Percentiles rank a stretch among this genome's conserved stretches.
Conservation (phyloP, 2,797 vertebrate species). For the Hylomyscus alleni region DNA sequence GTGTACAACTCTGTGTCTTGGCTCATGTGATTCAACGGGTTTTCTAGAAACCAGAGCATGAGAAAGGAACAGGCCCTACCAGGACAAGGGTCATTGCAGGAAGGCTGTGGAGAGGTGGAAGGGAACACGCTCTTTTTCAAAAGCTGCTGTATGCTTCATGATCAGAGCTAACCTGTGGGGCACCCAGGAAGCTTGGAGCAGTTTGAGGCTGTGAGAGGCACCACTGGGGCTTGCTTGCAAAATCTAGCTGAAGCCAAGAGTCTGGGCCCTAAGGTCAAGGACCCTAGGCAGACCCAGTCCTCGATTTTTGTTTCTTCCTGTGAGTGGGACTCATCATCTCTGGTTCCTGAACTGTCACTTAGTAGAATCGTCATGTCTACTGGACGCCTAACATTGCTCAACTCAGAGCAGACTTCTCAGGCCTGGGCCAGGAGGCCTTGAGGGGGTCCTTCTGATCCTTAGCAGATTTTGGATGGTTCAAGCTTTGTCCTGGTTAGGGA, state of each 20-base stretch:
- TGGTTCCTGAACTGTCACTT: fast-evolving
- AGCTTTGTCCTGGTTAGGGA: not conserved
- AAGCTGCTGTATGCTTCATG: not conserved
- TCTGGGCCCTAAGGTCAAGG: not conserved
- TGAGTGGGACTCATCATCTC: fast-evolving
- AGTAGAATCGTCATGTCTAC: not conserved
- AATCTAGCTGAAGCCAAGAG: not conserved
- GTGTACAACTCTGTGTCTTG: not conserved
- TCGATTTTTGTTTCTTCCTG: not conserved
- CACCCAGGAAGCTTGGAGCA: not conserved
- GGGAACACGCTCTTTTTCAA: not conserved
- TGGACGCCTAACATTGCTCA: fast-evolving
- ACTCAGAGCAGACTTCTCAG: too few relatives aligned
- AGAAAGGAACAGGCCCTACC: not conserved
- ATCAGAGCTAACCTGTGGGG: not conserved
- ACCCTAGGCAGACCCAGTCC: not conserved
- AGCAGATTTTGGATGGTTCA: not conserved
- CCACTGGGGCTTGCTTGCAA: fast-evolving
- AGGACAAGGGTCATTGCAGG: not conserved
- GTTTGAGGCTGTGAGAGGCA: not conserved
- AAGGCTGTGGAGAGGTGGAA: not conserved
- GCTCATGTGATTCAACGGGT: fast-evolving
- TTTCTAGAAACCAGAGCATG: not conserved
- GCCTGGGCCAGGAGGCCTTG: not conserved
- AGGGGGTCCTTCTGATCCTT: not conserved